Conservation (phyloP, 2,113 vertebrate genomes). For the Sardina pilchardus region DNA sequence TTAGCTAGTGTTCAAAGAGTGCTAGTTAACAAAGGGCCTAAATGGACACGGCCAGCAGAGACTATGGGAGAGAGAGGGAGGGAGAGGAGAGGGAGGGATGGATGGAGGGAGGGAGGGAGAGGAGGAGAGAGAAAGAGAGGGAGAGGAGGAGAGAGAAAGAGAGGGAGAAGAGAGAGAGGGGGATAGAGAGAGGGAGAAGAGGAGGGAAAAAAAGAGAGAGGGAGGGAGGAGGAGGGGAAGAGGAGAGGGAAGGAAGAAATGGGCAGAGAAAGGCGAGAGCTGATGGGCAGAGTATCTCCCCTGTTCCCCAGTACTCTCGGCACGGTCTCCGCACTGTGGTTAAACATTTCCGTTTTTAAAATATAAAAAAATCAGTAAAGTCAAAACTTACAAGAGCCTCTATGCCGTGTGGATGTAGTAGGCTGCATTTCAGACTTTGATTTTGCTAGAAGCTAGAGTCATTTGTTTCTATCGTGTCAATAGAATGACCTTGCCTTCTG, state of each 20-base stretch:
- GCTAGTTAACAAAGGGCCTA: not conserved
- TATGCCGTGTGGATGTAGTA: too few species aligned
- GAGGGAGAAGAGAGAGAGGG: constrained; percentile 30
- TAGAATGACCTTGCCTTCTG: too few species aligned
- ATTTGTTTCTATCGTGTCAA: too few species aligned
- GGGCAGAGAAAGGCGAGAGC: not conserved
- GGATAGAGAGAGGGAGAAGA: constrained; percentile 33
- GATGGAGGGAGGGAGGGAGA: constrained; percentile 47
- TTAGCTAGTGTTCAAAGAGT: not conserved
- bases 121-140: constrained; percentile 32
- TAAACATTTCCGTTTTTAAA: not conserved
- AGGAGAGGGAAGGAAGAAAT: not conserved
- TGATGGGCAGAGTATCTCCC: not conserved
- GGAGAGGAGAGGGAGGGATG: constrained; percentile 48
- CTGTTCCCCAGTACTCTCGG: not conserved
- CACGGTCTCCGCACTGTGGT: not conserved
- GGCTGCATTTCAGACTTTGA: too few species aligned
- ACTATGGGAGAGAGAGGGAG: constrained; percentile 47
- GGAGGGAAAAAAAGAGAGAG: constrained; percentile 26
- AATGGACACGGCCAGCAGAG: not conserved
- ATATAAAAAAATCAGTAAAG: not conserved
- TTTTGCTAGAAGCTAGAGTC: too few species aligned
- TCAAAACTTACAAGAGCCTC: too few species aligned
- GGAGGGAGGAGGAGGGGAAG: constrained; percentile 11
- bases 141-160: constrained; percentile 29